Evolutionary conservation across 2,888 invertebrate species (phyloP).

Genomic region (Tachina fera): DNA sequence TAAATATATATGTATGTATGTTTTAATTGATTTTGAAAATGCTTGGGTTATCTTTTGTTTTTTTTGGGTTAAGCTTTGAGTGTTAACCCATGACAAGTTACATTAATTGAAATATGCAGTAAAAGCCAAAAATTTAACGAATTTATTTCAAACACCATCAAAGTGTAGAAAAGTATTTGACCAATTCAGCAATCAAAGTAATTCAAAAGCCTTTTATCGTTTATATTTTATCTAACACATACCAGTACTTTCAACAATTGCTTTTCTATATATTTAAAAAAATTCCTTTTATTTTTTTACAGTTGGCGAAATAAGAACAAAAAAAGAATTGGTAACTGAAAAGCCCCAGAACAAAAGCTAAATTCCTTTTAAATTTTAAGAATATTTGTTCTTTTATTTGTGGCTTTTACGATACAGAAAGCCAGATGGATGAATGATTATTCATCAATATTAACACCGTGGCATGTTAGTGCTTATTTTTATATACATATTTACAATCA

Average conservation of each 20-base stretch:
- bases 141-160: too few species aligned
- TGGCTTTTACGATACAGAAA: neutral
- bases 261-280: neutral
- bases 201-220: neutral
- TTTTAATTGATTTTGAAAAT: too few species aligned
- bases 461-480: constrained; percentile 3
- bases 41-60: too few species aligned
- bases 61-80: too few species aligned
- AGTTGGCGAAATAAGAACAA: neutral
- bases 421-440: neutral
- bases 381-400: neutral
- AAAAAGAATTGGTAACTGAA: neutral
- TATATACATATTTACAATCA: too few species aligned
- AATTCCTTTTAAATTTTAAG: neutral
- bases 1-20: too few species aligned
- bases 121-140: too few species aligned
- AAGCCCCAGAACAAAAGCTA: neutral
- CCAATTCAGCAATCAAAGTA: constrained; percentile 8
- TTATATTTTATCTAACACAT: neutral
- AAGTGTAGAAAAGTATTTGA: too few species aligned
- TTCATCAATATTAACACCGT: neutral
- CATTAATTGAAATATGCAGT: too few species aligned
- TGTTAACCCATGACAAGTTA: too few species aligned
- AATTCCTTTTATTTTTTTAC: neutral
- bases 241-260: neutral